These are phyloP conservation scores for Himalopsyche japonica DNA, from an alignment of 2,888 invertebrate genomes.

Conservation along the genomic window DNA sequence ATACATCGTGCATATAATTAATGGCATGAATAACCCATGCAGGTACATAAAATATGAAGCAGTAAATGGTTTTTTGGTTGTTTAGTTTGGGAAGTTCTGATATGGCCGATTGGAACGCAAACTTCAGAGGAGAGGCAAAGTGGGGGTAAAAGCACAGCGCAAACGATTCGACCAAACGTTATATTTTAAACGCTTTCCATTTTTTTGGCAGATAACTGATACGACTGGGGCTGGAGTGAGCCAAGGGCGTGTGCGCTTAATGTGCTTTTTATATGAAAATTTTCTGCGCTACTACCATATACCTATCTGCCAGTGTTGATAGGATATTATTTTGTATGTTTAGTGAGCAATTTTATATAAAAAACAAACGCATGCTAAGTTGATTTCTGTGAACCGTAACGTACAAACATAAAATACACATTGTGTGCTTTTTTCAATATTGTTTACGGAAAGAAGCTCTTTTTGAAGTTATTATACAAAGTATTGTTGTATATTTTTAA, in stretches of 20 bases:
- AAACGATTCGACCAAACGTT: not conserved
- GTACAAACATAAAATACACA: not conserved
- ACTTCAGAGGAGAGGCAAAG: not conserved
- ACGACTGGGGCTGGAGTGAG: not conserved
- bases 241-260: not conserved
- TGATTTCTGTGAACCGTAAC: not conserved
- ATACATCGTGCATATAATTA: too few species aligned
- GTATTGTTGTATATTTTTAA: too few species aligned
- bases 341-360: not conserved
- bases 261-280: not conserved
- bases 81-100: not conserved
- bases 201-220: slow-evolving; percentile 6
- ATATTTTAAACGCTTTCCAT: slow-evolving; percentile 9
- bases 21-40: not conserved
- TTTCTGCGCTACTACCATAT: not conserved
- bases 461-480: too few species aligned
- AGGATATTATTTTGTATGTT: not conserved
- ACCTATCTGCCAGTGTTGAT: not conserved
- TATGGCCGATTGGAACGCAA: not conserved
- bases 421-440: too few species aligned
- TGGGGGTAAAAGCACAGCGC: not conserved
- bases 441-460: too few species aligned
- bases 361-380: not conserved
- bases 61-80: not conserved
- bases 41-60: not conserved